These are phyloP conservation scores for Lasiurus cinereus DNA, from an alignment of 2,113 vertebrate species.

Conservation along the genomic window DNA sequence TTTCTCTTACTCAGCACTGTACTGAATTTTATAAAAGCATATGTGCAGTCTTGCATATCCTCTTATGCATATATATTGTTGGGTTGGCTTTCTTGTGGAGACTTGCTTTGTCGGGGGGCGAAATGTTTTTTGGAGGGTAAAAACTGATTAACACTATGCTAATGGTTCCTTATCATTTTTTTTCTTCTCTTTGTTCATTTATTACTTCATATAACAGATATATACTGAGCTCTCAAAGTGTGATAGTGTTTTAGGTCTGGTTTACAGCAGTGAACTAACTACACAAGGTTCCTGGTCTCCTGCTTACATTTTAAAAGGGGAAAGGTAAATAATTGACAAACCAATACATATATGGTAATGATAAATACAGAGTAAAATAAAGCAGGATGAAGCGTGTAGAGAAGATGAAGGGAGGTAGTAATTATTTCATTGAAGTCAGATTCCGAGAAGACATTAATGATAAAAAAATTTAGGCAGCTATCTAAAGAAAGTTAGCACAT, in stretches of 20 bases:
- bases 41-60: not conserved
- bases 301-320: not conserved
- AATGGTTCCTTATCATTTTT: not conserved
- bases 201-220: constrained; percentile 6
- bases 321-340: not conserved
- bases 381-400: not conserved
- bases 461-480: constrained; percentile 1
- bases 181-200: not conserved
- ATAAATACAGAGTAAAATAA: not conserved
- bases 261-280: constrained; percentile 23
- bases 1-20: constrained; percentile 13
- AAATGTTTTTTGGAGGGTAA: constrained; percentile 36
- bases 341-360: not conserved
- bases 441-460: not conserved
- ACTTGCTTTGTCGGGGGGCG: not conserved
- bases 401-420: not conserved
- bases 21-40: not conserved
- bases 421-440: not conserved
- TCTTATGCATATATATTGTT: not conserved
- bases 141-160: constrained; percentile 29
- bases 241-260: constrained; percentile 5
- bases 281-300: not conserved
- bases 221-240: not conserved
- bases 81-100: constrained; percentile 37
- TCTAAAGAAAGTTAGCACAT: constrained; percentile 32